Evolutionary conservation across 2,797 vertebrate genomes (phyloP), one percentile per base, ranked within the genome.

Genomic region (Aselliscus stoliczkanus): DNA sequence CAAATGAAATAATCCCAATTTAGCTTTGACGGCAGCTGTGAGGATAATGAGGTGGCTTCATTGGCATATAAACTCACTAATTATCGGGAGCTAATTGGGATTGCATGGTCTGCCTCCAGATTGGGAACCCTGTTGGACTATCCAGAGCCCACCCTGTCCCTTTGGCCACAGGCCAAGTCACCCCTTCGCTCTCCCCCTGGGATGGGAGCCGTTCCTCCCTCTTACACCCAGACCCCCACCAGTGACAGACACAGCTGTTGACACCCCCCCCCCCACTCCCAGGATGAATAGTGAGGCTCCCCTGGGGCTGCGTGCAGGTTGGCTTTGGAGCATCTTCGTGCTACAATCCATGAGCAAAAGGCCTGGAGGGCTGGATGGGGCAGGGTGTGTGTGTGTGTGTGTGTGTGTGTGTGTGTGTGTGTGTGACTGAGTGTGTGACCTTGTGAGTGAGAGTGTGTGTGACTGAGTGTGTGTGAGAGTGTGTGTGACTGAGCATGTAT

Each of bases 41-140:
- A 86, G 88, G 93, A 83, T 97, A 97, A 98, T 82, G 97, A 97
- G 97, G 94, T 80, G 69, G 84, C 95, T 97, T 96, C 70, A 39
- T 82, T 92, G 85, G 95, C 97, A 97, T 96, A 13, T 60, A 65
- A 95, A 89, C 86, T 76, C 58, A 72, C 83, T 92, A 95, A 75
- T 96, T 96, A 96, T 31, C 0, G 0, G 62, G 60, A 95, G 62
- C 76, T 92, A 83, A 34, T 18, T 47, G 91, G 91, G 86, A 75
- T 60, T 85, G 4, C 2, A 23, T 90, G 87, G 52, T 44, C 3
- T 6, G 67, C 29, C 89, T 97, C 93, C 84, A 81, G 96, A 97
- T 52, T 67, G 18, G 18, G 69, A 88, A 50, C 13, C 20, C 37
- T 4, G 4, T 34, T 11, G 14, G 76, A 67, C 54, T n/a, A 65